Base-by-base conservation (phyloP, 2,113 vertebrate species). In the Rafetus swinhoei region DNA sequence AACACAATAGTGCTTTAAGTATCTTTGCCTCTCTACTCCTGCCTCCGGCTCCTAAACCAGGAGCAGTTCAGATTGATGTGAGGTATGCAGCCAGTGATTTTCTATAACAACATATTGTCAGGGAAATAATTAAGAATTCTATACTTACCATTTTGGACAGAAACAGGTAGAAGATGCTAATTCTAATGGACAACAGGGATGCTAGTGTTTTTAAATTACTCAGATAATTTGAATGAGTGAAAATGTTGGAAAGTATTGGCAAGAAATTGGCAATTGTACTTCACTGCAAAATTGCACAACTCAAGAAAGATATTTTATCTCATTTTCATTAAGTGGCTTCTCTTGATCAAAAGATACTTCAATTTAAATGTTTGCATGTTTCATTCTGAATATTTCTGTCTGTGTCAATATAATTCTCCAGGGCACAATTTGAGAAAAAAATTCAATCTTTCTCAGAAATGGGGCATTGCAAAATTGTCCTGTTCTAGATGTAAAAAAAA, bases 61-160 rank as follows among this genome's bases (percentile, higher is more conserved):
- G 14, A 74, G 54, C 52, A 27, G 35, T 22, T 69, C 32, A 74
- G 65, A 19, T 18, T 19, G 16, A 84, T 50, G n/a, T 35, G 15
- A 53, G 14, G 54, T 24, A 4, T 55, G 2, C 32, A 14, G 62
- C 13, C 6, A 56, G 9, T 27, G 25, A 29, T n/a, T 39, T 55
- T 85, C 69, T 39, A 35, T 55, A 7, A 5, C 29, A 4, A 56
- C 65, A 56, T 74, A 16, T n/a, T 85, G 39, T 56, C 24, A 74
- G 16, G 32, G 16, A 65, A 35, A 15, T 32, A 65, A 59, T 79
- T 15, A 52, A 53, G 7, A 25, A 81, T 76, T 53, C 2, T 65
- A 7, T 76, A 8, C 21, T 4, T 81, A 7, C 12, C 0, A 0
- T 84, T 52, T 1, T 54, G 14, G 10, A 77, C 25, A 77, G 24